Conservation (phyloP, 2,888 invertebrate species). For the Drosophila ustulata region DNA sequence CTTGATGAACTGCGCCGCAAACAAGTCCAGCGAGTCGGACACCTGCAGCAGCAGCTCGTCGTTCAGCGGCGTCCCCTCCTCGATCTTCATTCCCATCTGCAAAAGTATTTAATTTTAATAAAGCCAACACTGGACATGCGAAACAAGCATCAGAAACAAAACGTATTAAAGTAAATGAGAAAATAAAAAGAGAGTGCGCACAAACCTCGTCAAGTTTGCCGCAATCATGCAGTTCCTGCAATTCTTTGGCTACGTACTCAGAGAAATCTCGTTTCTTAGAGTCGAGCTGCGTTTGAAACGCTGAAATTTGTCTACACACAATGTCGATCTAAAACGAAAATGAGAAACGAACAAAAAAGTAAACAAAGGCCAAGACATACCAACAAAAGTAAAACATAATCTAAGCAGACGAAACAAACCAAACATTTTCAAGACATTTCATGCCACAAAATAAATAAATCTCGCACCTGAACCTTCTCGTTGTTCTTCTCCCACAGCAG, state of each 20-base stretch:
- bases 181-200: conserved; percentile 41
- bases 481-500: conserved; percentile 85
- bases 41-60: conserved; percentile 88
- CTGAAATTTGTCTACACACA: conserved; percentile 88
- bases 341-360: conserved; percentile 69
- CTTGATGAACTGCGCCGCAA: conserved; percentile 88
- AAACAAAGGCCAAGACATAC: conserved; percentile 66
- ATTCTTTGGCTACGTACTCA: conserved; percentile 86
- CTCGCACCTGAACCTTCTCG: conserved; percentile 84
- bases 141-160: conserved; percentile 22
- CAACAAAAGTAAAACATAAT: conserved; percentile 50
- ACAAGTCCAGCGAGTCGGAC: conserved; percentile 88
- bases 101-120: conserved; percentile 36
- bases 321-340: conserved; percentile 88
- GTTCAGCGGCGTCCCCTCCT: conserved; percentile 86
- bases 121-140: too few species aligned
- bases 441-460: conserved; percentile 1
- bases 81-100: conserved; percentile 86
- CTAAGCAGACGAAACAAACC: conserved; percentile 38
- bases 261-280: conserved; percentile 86
- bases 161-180: background rate
- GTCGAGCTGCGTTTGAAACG: conserved; percentile 86
- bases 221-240: conserved; percentile 86
- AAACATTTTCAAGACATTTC: conserved; percentile 7
- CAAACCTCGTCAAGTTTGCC: conserved; percentile 86